Conservation (phyloP, 2,113 vertebrate species). For the Kobus ellipsiprymnus region DNA sequence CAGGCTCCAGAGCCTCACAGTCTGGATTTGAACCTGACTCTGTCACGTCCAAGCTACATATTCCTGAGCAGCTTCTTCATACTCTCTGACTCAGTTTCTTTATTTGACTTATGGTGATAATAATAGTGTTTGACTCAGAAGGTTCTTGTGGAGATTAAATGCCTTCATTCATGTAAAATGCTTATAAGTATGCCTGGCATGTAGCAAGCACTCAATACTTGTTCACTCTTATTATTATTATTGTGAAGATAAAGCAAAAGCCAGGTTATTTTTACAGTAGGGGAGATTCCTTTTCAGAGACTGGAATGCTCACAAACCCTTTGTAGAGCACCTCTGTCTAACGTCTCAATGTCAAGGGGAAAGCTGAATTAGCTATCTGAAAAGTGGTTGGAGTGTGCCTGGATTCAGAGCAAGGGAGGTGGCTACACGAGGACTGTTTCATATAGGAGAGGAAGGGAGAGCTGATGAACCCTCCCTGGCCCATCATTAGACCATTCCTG, state of each 20-base stretch:
- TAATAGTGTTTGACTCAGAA: neutral
- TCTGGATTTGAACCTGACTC: neutral
- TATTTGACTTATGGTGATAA: neutral
- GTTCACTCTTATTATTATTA: neutral
- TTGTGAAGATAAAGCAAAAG: neutral
- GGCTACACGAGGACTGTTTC: neutral
- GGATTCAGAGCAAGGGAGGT: neutral
- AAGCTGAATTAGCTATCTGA: neutral
- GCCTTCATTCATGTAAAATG: neutral
- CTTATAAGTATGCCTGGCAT: neutral
- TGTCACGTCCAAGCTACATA: neutral
- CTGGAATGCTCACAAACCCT: neutral
- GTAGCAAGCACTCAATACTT: neutral
- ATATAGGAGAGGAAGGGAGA: neutral
- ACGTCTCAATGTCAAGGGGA: neutral
- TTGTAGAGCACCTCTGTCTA: neutral
- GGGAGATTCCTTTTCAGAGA: neutral
- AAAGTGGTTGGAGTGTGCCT: neutral
- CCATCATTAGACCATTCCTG: neutral
- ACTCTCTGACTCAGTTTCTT: neutral
- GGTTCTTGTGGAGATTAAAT: neutral
- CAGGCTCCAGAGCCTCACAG: neutral
- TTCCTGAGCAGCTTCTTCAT: neutral
- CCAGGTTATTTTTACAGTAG: neutral
- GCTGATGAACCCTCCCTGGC: neutral